phyloP scores from a whole-genome alignment of 2,888 invertebrate species.

The Strigamia crassipes region DNA sequence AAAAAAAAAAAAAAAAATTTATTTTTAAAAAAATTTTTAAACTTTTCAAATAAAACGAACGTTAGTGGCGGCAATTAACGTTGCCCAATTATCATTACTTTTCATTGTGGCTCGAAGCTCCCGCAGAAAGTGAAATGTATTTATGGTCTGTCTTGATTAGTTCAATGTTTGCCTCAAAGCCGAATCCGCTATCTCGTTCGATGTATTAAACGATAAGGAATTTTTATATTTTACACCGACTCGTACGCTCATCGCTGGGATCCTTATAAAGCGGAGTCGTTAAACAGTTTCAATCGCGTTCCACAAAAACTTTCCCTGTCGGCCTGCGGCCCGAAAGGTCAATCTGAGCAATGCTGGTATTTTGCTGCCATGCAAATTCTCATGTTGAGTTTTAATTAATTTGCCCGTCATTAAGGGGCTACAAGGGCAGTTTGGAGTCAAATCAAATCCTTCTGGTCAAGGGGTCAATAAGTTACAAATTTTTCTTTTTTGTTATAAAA shows the following conservation, averaged over 20 bases:
- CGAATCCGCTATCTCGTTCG: background rate
- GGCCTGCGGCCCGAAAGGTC: background rate
- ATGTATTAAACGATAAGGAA: background rate
- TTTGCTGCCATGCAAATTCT: background rate
- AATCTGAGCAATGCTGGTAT: background rate
- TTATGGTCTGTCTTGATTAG: constrained; percentile 4
- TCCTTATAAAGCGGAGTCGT: background rate
- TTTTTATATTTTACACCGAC: background rate
- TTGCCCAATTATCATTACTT: background rate
- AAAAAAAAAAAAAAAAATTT: background rate
- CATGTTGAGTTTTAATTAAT: background rate
- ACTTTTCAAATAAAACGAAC: background rate
- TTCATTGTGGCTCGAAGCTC: background rate
- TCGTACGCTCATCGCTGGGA: background rate
- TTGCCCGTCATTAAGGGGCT: background rate
- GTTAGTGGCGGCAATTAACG: background rate
- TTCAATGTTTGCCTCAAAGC: constrained; percentile 3
- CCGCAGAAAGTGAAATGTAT: background rate
- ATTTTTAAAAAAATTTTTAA: background rate
- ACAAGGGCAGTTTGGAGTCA: background rate
- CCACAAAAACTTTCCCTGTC: background rate
- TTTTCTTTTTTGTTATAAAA: too few relatives aligned
- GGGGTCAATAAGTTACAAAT: background rate
- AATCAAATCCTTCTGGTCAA: background rate
- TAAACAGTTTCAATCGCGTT: background rate